These are phyloP conservation scores for Cercopithecus hamlyni DNA, from an alignment of 2,797 vertebrate genomes.

Conservation along the genomic window DNA sequence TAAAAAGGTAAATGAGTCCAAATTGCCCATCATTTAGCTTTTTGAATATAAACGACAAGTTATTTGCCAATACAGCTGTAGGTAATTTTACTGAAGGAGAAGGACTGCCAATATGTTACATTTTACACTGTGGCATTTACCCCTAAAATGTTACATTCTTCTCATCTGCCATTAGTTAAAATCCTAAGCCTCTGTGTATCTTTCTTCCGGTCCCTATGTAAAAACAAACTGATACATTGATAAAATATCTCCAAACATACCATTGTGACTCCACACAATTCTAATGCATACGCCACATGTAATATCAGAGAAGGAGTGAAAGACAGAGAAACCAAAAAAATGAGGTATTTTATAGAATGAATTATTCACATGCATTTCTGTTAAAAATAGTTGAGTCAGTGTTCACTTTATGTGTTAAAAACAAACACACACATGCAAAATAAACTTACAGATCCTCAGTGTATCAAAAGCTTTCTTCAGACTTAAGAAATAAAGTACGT, in stretches of 20 bases:
- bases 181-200: background rate
- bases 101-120: conserved; percentile 58
- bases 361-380: background rate
- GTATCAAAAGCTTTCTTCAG: background rate
- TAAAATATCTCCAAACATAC: background rate
- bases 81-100: conserved; percentile 72
- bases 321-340: background rate
- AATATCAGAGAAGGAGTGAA: background rate
- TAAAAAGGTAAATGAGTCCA: conserved; percentile 71
- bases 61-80: conserved; percentile 73
- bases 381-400: background rate
- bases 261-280: background rate
- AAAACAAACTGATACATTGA: background rate
- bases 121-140: conserved; percentile 45
- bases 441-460: background rate
- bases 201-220: background rate
- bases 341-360: background rate
- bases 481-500: background rate
- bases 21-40: conserved; percentile 66
- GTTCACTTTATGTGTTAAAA: background rate
- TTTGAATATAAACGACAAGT: conserved; percentile 64
- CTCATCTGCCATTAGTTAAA: conserved; percentile 22
- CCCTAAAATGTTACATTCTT: background rate
- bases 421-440: background rate
- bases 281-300: background rate